Evolutionary conservation across 2,888 invertebrate genomes (phyloP).

Genomic region (Ceraclea dissimilis): DNA sequence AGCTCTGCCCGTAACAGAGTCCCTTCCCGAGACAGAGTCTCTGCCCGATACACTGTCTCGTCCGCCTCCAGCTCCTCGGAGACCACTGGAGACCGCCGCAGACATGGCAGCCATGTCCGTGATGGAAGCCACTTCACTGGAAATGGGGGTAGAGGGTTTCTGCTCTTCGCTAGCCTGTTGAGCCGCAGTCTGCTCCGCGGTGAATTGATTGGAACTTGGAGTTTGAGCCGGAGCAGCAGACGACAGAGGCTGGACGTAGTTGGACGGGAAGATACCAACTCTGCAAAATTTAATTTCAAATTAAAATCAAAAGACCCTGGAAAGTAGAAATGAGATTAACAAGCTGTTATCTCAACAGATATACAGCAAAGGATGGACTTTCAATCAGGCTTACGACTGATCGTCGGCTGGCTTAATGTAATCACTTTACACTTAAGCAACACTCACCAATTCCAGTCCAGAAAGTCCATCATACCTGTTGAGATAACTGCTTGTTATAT

Average conservation of each 20-base stretch:
- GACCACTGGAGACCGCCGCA: constrained; percentile 12
- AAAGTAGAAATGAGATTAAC: too few species aligned
- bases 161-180: constrained; percentile 32
- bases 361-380: too few species aligned
- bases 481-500: too few species aligned
- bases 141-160: constrained; percentile 40
- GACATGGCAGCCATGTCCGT: constrained; percentile 33
- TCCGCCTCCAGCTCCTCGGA: constrained; percentile 14
- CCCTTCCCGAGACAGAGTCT: constrained; percentile 41
- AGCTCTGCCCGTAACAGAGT: constrained; percentile 33
- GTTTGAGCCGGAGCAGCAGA: constrained; percentile 30
- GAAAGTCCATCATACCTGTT: too few species aligned
- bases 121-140: constrained; percentile 42
- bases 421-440: too few species aligned
- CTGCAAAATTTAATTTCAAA: constrained; percentile 32
- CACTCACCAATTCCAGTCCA: too few species aligned
- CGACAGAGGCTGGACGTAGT: constrained; percentile 77
- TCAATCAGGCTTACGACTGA: too few species aligned
- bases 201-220: constrained; percentile 29
- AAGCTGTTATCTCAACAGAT: too few species aligned
- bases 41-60: constrained; percentile 34
- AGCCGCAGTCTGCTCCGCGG: neutral
- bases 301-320: too few species aligned
- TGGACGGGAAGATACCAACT: constrained; percentile 93
- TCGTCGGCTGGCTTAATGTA: too few species aligned